phyloP scores from a whole-genome alignment of 2,113 vertebrate species.

The Alexandromys fortis region DNA sequence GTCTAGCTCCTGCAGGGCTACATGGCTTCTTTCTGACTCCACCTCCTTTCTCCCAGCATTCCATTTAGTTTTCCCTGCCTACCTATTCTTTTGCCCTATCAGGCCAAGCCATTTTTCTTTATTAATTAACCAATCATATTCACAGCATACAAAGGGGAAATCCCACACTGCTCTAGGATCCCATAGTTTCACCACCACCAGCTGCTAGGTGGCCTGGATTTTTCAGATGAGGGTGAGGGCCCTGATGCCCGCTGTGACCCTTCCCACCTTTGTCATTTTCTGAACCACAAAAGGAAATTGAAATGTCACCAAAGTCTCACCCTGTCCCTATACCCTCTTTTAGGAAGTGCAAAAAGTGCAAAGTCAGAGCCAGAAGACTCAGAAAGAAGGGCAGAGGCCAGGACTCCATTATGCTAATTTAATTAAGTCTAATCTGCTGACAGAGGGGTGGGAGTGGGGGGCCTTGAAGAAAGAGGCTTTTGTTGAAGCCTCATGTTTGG shows the following conservation, averaged over 20 bases:
- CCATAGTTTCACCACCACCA: neutral
- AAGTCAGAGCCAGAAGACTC: neutral
- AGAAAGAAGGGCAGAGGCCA: slow-evolving; percentile 37
- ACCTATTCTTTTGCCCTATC: too few species aligned
- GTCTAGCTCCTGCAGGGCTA: too few species aligned
- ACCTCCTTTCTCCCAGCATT: too few species aligned
- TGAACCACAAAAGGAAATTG: neutral
- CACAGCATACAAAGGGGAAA: too few species aligned
- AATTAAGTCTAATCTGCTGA: slow-evolving; percentile 72
- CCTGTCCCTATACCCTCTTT: neutral
- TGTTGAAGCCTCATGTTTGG: slow-evolving; percentile 72
- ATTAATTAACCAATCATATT: too few species aligned
- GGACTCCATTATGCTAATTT: slow-evolving; percentile 54
- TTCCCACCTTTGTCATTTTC: neutral
- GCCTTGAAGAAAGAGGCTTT: slow-evolving; percentile 73
- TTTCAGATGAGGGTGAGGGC: neutral
- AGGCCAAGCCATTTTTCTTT: too few species aligned
- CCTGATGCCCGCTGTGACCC: neutral
- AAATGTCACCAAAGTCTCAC: neutral
- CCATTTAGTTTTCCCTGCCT: too few species aligned
- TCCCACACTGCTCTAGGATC: too few species aligned
- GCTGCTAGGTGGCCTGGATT: neutral
- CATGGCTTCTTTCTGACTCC: too few species aligned
- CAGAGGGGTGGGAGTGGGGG: neutral
- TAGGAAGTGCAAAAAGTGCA: neutral